Percentiles rank a stretch among this genome's conserved stretches.
These are phyloP conservation scores for Scrobipalpa atriplicella DNA, from an alignment of 2,888 invertebrate species.

Conservation along the genomic window DNA sequence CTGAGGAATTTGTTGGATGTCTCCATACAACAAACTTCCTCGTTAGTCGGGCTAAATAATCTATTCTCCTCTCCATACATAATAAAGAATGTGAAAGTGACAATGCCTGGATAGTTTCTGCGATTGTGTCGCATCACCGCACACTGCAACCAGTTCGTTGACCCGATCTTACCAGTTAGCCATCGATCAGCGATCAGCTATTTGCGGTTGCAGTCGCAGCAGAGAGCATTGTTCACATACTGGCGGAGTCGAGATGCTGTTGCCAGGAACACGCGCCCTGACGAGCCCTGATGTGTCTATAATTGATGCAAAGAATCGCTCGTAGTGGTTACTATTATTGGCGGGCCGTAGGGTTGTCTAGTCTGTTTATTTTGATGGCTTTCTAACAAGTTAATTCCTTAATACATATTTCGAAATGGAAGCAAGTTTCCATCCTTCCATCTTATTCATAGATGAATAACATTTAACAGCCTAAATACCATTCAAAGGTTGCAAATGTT, in stretches of 20 bases:
- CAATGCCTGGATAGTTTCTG: slow-evolving; percentile 25
- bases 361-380: not conserved
- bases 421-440: too few species aligned
- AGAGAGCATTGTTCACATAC: slow-evolving; percentile 74
- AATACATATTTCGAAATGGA: too few species aligned
- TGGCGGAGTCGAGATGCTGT: slow-evolving; percentile 68
- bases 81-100: slow-evolving; percentile 38
- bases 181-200: slow-evolving; percentile 53
- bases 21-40: too few species aligned
- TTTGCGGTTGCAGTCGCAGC: slow-evolving; percentile 58
- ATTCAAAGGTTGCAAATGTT: not conserved
- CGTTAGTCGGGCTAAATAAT: too few species aligned
- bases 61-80: too few species aligned
- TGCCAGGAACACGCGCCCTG: slow-evolving; percentile 70
- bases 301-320: slow-evolving; percentile 67
- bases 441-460: too few species aligned
- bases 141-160: slow-evolving; percentile 53
- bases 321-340: slow-evolving; percentile 71
- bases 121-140: slow-evolving; percentile 27
- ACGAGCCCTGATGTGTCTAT: slow-evolving; percentile 64
- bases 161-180: slow-evolving; percentile 51
- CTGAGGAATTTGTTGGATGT: too few species aligned
- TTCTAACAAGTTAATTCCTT: not conserved
- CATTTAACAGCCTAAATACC: not conserved
- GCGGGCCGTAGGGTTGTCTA: slow-evolving; percentile 38